Conservation (phyloP, 2,113 vertebrate genomes). For the Calyptomena viridis region DNA sequence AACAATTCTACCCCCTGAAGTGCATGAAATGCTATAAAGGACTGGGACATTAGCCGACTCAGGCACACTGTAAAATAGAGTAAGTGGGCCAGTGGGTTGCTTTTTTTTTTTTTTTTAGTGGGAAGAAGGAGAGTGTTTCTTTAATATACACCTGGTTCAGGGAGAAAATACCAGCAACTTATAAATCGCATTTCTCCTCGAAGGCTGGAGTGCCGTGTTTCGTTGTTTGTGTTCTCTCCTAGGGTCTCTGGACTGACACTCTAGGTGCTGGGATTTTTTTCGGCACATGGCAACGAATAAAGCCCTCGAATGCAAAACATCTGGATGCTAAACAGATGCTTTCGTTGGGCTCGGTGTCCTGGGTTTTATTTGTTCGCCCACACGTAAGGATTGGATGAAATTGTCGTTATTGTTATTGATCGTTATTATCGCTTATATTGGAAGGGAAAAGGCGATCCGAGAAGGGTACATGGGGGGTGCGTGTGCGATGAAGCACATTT, state of each 20-base stretch:
- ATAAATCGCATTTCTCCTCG: conserved; percentile 46
- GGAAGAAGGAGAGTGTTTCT: conserved; percentile 44
- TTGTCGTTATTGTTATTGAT: neutral
- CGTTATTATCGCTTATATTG: conserved; percentile 13
- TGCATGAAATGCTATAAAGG: conserved; percentile 83
- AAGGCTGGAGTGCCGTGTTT: neutral
- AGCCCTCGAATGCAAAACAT: conserved; percentile 26
- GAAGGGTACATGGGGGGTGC: neutral
- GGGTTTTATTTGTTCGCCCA: neutral
- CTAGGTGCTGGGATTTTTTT: neutral
- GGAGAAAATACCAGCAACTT: neutral
- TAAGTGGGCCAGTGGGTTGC: conserved; percentile 51
- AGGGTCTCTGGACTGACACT: neutral
- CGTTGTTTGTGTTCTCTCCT: neutral
- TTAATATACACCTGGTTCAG: conserved; percentile 61
- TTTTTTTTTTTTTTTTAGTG: neutral
- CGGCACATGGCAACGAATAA: neutral
- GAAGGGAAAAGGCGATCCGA: neutral
- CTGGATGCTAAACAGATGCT: conserved; percentile 9
- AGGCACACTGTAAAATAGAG: conserved; percentile 75
- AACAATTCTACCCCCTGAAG: conserved; percentile 79
- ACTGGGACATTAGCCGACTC: conserved; percentile 74
- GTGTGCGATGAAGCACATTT: neutral
- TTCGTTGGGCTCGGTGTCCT: neutral
- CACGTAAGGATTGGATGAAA: neutral